Conservation (phyloP, 2,888 invertebrate species). For the Leuctra nigra region DNA sequence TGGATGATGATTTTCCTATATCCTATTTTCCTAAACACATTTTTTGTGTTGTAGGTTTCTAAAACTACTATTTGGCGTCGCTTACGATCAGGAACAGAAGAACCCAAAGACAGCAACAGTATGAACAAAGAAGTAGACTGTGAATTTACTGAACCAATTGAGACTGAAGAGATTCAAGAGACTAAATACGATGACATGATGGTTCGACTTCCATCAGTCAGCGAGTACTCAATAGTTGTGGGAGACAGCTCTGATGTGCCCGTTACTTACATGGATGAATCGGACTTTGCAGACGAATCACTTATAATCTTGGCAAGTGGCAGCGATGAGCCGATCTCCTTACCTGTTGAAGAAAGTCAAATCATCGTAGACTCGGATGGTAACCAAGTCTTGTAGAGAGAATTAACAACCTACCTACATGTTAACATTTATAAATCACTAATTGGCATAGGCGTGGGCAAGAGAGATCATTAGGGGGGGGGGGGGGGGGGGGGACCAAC, state of each 20-base stretch:
- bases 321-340: background rate
- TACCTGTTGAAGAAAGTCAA: background rate
- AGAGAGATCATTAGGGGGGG: too few relatives aligned
- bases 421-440: too few relatives aligned
- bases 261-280: background rate
- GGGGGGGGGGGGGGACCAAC: too few relatives aligned
- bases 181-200: too few relatives aligned
- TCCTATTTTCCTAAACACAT: background rate
- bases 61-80: slow-evolving; percentile 44
- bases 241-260: background rate
- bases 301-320: background rate
- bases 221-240: background rate
- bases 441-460: too few relatives aligned
- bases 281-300: background rate
- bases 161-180: background rate
- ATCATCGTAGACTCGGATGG: background rate
- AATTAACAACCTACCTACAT: too few relatives aligned
- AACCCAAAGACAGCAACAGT: too few relatives aligned
- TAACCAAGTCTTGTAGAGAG: background rate
- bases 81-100: slow-evolving; percentile 33
- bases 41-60: slow-evolving; percentile 34
- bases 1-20: too few relatives aligned
- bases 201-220: too few relatives aligned
- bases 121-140: too few relatives aligned
- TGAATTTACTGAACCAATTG: background rate